Percentiles rank a stretch among this genome's conserved stretches.
phyloP scores from a whole-genome alignment of 1,140 invertebrate genomes.

The Pectinophora gossypiella region DNA sequence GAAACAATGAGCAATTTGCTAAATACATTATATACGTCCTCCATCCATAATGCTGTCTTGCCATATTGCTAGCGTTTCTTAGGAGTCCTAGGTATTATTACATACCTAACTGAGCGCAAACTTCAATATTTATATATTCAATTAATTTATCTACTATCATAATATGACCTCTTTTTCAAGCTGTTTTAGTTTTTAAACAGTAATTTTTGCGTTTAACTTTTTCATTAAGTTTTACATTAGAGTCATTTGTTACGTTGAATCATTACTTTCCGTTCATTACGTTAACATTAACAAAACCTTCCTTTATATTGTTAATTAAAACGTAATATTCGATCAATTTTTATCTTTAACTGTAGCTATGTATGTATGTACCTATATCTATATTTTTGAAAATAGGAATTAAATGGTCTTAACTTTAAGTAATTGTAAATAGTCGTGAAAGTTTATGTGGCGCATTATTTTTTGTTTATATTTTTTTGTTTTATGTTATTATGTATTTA shows the following conservation, averaged over 20 bases:
- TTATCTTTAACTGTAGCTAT: constrained; percentile 66
- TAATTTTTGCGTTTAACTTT: neutral
- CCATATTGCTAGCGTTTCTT: constrained; percentile 66
- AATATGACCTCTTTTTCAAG: constrained; percentile 4
- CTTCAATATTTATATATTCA: constrained; percentile 28
- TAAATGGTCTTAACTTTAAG: constrained; percentile 62
- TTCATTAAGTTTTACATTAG: neutral
- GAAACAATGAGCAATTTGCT: constrained; percentile 72
- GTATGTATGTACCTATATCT: constrained; percentile 70
- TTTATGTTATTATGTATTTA: constrained; percentile 69
- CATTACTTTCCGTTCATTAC: neutral
- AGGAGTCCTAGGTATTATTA: constrained; percentile 47
- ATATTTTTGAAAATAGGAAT: constrained; percentile 69
- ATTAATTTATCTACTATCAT: constrained; percentile 14
- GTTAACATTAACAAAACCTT: constrained; percentile 40
- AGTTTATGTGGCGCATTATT: constrained; percentile 72
- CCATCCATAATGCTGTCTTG: constrained; percentile 70
- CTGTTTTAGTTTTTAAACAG: too few relatives aligned
- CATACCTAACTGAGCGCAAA: constrained; percentile 35
- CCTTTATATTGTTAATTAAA: constrained; percentile 51
- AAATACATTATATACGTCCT: constrained; percentile 71
- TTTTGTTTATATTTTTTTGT: constrained; percentile 63
- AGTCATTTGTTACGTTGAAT: neutral
- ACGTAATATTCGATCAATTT: constrained; percentile 52
- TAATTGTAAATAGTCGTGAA: constrained; percentile 71